These are phyloP conservation scores for Noctua comes DNA, from an alignment of 2,888 invertebrate genomes.

Conservation along the genomic window DNA sequence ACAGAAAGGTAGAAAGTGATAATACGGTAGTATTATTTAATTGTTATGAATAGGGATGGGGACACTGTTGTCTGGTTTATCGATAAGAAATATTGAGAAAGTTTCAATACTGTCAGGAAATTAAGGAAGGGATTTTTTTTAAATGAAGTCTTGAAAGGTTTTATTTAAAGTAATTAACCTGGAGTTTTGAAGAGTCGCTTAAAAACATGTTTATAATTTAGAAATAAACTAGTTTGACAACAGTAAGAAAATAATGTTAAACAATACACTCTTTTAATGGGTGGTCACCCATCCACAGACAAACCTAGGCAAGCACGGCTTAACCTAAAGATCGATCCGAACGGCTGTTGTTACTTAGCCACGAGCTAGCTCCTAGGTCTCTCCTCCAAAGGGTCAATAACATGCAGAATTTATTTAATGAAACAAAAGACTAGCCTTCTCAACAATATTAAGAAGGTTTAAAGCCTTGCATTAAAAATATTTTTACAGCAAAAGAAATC, in stretches of 20 bases:
- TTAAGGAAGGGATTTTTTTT: neutral
- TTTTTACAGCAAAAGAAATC: slow-evolving; percentile 6
- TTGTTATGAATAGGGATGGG: slow-evolving; percentile 54
- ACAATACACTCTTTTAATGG: too few species aligned
- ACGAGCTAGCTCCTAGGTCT: too few species aligned
- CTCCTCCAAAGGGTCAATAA: neutral
- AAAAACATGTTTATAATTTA: too few species aligned
- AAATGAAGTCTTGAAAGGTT: neutral
- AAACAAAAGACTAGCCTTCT: neutral
- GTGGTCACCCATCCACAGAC: too few species aligned
- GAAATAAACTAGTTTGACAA: too few species aligned
- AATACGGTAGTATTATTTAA: slow-evolving; percentile 59
- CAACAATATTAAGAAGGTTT: slow-evolving; percentile 8
- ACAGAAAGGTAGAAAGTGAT: slow-evolving; percentile 40
- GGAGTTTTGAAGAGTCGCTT: neutral
- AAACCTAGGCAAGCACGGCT: too few species aligned
- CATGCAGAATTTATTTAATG: neutral
- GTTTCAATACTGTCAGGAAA: neutral
- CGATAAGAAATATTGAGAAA: slow-evolving; percentile 32
- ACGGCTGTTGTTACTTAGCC: too few species aligned
- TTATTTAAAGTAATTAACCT: neutral
- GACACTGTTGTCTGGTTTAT: slow-evolving; percentile 10
- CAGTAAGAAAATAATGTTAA: too few species aligned
- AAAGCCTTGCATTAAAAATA: slow-evolving; percentile 8
- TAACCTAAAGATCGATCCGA: too few species aligned